Conservation (phyloP, 2,113 vertebrate species). For the Furnarius figulus region DNA sequence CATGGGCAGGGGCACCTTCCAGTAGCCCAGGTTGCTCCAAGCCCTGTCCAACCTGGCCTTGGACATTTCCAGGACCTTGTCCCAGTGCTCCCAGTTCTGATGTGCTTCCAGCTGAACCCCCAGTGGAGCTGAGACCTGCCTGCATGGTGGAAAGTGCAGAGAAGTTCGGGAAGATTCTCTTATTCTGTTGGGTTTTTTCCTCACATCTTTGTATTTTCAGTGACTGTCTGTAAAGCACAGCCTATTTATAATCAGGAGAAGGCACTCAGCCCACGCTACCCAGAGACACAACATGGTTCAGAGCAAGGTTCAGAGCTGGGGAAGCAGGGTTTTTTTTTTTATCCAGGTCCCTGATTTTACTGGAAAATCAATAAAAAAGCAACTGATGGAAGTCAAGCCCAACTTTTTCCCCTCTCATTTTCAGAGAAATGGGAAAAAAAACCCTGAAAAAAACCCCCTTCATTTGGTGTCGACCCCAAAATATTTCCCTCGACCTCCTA, state of each 20-base stretch:
- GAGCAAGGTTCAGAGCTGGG: background rate
- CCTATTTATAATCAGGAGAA: constrained; percentile 15
- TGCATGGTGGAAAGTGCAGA: background rate
- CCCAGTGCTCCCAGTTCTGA: background rate
- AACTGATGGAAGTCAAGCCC: background rate
- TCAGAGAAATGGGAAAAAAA: background rate
- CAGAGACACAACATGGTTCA: background rate
- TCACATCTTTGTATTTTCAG: background rate
- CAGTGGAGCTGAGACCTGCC: background rate
- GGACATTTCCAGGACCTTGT: background rate
- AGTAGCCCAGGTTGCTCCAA: background rate
- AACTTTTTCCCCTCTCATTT: background rate
- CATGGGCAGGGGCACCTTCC: background rate
- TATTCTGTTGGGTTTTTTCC: background rate
- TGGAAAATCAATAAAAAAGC: background rate
- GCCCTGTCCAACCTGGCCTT: background rate
- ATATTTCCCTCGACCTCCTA: background rate
- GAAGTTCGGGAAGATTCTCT: background rate
- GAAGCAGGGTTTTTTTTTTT: background rate
- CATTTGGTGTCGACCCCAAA: background rate
- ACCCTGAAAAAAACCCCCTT: fast-evolving
- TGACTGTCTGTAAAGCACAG: background rate
- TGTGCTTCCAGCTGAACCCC: background rate
- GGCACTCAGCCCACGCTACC: background rate
- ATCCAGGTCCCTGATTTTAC: background rate